Evolutionary conservation across 2,888 invertebrate genomes (phyloP).

Genomic region (Exephanes ischioxanthus): DNA sequence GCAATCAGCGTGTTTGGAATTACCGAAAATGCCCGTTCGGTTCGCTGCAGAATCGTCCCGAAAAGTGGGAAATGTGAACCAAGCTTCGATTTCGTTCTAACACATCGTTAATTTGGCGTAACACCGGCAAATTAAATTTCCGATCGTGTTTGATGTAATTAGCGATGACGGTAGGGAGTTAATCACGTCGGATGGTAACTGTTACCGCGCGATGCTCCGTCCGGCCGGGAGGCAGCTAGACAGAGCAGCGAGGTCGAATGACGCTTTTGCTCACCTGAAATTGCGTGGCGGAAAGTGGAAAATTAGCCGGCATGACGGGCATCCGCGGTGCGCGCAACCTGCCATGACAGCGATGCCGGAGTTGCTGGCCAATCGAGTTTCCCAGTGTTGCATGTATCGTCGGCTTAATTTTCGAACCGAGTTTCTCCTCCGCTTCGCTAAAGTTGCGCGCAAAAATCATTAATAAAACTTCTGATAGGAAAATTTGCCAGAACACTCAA

Average conservation of each 20-base stretch:
- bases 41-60: not conserved
- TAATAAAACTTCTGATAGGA: not conserved
- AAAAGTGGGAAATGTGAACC: constrained; percentile 18
- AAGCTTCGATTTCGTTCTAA: constrained; percentile 15
- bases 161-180: constrained; percentile 62
- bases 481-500: constrained; percentile 7
- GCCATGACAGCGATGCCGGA: not conserved
- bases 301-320: constrained; percentile 38
- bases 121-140: constrained; percentile 77
- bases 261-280: constrained; percentile 43
- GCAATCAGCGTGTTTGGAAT: not conserved
- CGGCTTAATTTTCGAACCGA: no score
- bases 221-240: constrained; percentile 4
- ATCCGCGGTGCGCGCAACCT: constrained; percentile 13
- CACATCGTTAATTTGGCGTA: constrained; percentile 75
- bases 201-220: constrained; percentile 10
- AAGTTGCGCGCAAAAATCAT: no score
- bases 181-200: not conserved
- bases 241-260: constrained; percentile 14
- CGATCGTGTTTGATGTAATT: constrained; percentile 79
- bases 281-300: constrained; percentile 53
- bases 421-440: no score
- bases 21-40: not conserved
- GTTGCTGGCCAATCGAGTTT: not conserved
- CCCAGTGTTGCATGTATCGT: not conserved